Percentiles rank a stretch among this genome's conserved stretches.
phyloP scores from a whole-genome alignment of 2,797 vertebrate species.

The Phataginus tetradactyla region DNA sequence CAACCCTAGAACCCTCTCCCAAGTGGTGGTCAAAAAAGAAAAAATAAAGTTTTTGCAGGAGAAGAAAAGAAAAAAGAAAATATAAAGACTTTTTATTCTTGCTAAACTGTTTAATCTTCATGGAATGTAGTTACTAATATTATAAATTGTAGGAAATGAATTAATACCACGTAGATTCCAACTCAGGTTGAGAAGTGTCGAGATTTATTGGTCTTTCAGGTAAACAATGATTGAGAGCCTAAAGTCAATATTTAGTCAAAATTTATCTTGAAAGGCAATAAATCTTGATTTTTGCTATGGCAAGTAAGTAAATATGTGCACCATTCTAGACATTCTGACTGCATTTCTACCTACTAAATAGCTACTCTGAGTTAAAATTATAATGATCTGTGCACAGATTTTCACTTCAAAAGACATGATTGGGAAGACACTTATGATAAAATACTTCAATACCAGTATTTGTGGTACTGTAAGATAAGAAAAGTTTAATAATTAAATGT shows the following conservation, averaged over 20 bases:
- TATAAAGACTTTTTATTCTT: background rate
- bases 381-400: constrained; percentile 41
- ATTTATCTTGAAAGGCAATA: constrained; percentile 83
- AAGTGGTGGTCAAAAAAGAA: background rate
- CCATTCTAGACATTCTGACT: constrained; percentile 46
- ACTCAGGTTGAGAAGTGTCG: constrained; percentile 64
- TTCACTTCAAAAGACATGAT: constrained; percentile 50
- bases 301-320: constrained; percentile 70
- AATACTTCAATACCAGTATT: background rate
- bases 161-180: constrained; percentile 68
- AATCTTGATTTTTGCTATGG: constrained; percentile 80
- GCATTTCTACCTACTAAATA: constrained; percentile 58
- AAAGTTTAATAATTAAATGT: constrained; percentile 43
- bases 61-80: background rate
- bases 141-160: constrained; percentile 70
- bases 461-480: constrained; percentile 9
- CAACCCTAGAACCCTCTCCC: background rate
- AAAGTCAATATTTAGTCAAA: constrained; percentile 82
- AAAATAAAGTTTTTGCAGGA: background rate
- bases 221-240: constrained; percentile 77
- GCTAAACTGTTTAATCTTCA: constrained; percentile 63
- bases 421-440: background rate
- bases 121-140: constrained; percentile 64
- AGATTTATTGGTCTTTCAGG: constrained; percentile 75
- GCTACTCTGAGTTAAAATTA: constrained; percentile 38